Evolutionary conservation across 2,113 vertebrate species (phyloP), one percentile per base, ranked within the genome.

Genomic region (Mesembrinibis cayennensis): DNA sequence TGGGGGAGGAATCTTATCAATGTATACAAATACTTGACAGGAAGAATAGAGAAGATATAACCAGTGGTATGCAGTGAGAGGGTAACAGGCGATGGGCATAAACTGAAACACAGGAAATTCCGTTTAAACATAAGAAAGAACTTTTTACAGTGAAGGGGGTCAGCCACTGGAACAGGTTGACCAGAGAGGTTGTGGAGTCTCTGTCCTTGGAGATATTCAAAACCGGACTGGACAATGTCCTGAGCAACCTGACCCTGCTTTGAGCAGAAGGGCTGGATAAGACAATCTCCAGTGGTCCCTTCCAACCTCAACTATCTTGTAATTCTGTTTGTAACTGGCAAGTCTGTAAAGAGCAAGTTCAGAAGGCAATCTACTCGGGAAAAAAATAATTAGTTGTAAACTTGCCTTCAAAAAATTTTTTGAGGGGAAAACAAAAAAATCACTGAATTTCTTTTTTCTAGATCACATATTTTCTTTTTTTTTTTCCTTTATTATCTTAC

Each of bases 341-440:
- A 34, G 34, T 62, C 26, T 49, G 22, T 47, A 44, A 84, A 73
- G n/a, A 79, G 10, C 5, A n/a, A 59, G 17, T 36, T 59, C 45
- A 83, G 66, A 59, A 72, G 25, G 59, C 38, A 61, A 66, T 8
- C 15, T 15, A 53, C 14, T 47, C 13, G 36, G 9, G 6, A 49
- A 53, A 59, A 34, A 22, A 49, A n/a, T 1, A n/a, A 20, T 14
- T 18, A 71, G 7, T 22, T 53, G 8, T 38, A 71, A 59, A 78
- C 7, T 23, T 36, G 10, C 15, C 25, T 82, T 82, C 17, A 36
- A 55, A 67, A 42, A 7, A 19, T 29, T 27, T 38, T 23, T 65
- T n/a, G 2, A 14, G 17, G 14, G 3, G 1, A 6, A 1, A 7
- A 9, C 23, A 22, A 9, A 44, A 38, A 40, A 22, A 10, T 0